Evolutionary conservation across 2,797 vertebrate species (phyloP).

Genomic region (Hapalemur alaotrensis): DNA sequence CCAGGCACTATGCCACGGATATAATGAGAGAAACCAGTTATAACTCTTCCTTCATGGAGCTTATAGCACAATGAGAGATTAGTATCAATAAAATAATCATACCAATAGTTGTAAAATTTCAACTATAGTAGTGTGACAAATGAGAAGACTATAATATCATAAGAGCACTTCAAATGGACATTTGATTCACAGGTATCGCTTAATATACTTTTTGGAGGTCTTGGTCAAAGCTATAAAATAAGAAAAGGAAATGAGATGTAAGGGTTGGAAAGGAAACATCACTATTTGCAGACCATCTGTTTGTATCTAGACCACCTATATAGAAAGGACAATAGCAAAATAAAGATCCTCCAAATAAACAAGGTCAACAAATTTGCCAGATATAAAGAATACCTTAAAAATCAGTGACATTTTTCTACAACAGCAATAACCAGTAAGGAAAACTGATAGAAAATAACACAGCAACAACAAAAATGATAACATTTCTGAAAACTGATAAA

Average conservation of each 20-base stretch:
- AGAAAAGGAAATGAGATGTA: neutral
- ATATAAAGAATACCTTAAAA: neutral
- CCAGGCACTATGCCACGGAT: neutral
- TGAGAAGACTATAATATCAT: neutral
- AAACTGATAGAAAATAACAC: neutral
- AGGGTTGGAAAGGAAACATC: neutral
- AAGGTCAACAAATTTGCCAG: neutral
- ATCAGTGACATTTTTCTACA: neutral
- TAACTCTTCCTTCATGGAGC: neutral
- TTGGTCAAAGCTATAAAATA: slow-evolving; percentile 13
- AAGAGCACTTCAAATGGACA: neutral
- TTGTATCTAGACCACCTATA: neutral
- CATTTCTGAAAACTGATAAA: neutral
- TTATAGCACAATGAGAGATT: neutral
- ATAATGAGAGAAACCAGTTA: neutral
- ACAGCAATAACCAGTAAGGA: neutral
- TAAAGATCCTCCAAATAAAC: neutral
- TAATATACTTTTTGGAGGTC: neutral
- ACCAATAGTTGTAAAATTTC: neutral
- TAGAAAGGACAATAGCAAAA: neutral
- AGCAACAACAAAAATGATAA: neutral
- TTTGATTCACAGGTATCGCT: neutral
- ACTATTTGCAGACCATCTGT: neutral
- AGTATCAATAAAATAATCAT: neutral
- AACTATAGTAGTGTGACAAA: neutral